Base-by-base conservation (phyloP, 2,113 vertebrate genomes). In the Origma solitaria region DNA sequence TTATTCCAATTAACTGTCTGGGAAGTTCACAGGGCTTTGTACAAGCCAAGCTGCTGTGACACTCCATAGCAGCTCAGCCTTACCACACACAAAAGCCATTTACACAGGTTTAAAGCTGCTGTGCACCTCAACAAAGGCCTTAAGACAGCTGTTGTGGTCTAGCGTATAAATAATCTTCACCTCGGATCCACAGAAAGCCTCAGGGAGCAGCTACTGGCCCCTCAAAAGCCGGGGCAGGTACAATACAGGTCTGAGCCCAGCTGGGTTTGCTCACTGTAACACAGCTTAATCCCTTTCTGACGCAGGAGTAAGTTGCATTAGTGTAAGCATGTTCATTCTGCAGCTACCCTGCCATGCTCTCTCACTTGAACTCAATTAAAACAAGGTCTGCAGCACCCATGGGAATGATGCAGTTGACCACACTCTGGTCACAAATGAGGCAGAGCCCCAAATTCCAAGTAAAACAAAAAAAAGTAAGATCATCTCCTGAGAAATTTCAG, bases 31-130 rank as follows among this genome's bases (percentile, higher is more conserved):
- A 45, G 37, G 14, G 38, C 24, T 70, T 92, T 79, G 57, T 28
- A 78, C 37, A 75, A 87, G 50, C 53, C 30, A 33, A 49, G 57
- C 1, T 37, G 57, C 87, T 40, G 42, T 11, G 35, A 79, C 82
- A 57, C 50, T 15, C 69, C 38, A 38, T 0, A 27, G 68, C 49
- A 92, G 76, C 83, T 65, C 9, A 0, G 73, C 31, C 71, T 92
- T 83, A 71, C 44, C 28, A 13, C 72, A 53, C 54, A 64, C 70
- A 77, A 92, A 88, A 87, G n/a, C 64, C 92, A 64, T 13, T 68
- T 49, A 71, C 40, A 30, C 56, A 51, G 77, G 8, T 56, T 62
- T 23, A 78, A 92, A 93, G 62, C 78, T 8, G 4, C 57, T 57
- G 5, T 5, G 28, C 30, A 71, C 71, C 76, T 49, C 57, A 49